These are phyloP conservation scores for Pontoporia blainvillei DNA, from an alignment of 2,113 vertebrate genomes.

Conservation along the genomic window DNA sequence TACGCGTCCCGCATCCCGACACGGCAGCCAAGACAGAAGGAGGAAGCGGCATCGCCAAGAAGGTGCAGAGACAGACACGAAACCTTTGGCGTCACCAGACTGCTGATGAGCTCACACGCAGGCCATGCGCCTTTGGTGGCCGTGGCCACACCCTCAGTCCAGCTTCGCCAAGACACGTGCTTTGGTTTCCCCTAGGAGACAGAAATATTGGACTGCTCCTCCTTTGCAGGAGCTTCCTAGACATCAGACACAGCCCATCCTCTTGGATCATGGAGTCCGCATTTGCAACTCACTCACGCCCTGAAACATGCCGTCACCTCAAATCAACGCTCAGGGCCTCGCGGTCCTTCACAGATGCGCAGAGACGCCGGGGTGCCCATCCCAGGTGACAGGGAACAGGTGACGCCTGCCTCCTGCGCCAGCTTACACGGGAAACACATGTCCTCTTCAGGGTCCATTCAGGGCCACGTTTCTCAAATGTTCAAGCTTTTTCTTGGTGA, in stretches of 20 bases:
- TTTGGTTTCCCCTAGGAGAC: rapidly evolving
- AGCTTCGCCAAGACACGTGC: rapidly evolving
- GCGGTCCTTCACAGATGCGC: rapidly evolving
- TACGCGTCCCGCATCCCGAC: rapidly evolving
- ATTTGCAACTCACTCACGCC: not conserved
- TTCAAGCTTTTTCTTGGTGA: not conserved
- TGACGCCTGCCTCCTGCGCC: rapidly evolving
- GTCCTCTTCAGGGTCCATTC: not conserved
- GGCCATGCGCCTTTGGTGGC: rapidly evolving
- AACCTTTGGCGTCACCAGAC: rapidly evolving
- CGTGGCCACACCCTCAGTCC: rapidly evolving
- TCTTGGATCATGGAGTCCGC: not conserved
- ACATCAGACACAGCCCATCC: not conserved
- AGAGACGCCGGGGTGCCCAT: rapidly evolving
- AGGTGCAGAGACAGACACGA: rapidly evolving
- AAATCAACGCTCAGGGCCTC: rapidly evolving
- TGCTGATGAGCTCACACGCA: rapidly evolving
- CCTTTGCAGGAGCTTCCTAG: not conserved
- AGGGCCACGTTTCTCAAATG: not conserved
- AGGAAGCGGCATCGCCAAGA: rapidly evolving
- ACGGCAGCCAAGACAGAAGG: rapidly evolving
- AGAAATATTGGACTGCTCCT: not conserved
- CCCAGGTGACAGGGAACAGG: rapidly evolving
- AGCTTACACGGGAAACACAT: rapidly evolving
- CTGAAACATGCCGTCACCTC: not conserved